Evolutionary conservation across 1,140 invertebrate species (phyloP).

Genomic region (Phocides pigmalion): DNA sequence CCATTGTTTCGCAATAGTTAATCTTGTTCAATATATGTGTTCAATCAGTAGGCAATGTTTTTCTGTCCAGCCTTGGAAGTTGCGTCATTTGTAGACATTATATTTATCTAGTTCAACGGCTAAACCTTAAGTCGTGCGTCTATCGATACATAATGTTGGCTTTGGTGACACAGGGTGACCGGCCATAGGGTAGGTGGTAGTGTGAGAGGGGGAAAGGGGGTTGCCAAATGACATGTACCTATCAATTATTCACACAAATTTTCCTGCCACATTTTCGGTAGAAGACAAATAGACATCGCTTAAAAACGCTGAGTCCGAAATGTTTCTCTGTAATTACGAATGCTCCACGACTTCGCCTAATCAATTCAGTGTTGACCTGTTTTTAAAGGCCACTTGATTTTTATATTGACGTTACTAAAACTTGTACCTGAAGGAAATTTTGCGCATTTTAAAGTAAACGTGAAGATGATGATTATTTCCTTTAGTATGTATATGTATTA

Average conservation of each 20-base stretch:
- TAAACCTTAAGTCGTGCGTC: slow-evolving; percentile 18
- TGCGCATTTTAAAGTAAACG: too few species aligned
- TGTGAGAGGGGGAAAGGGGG: slow-evolving; percentile 58
- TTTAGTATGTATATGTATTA: too few species aligned
- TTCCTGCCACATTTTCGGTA: slow-evolving; percentile 78
- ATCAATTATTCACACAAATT: slow-evolving; percentile 81
- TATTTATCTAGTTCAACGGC: slow-evolving; percentile 10
- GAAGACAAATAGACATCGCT: slow-evolving; percentile 70
- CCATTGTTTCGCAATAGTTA: too few species aligned
- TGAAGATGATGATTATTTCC: too few species aligned
- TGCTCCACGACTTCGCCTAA: slow-evolving; percentile 31
- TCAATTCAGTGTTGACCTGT: slow-evolving; percentile 34
- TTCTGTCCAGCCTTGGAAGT: not conserved
- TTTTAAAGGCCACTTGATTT: slow-evolving; percentile 33
- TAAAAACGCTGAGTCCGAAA: slow-evolving; percentile 56
- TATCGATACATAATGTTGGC: slow-evolving; percentile 38
- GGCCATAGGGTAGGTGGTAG: slow-evolving; percentile 47
- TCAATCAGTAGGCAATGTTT: slow-evolving; percentile 22
- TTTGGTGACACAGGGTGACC: slow-evolving; percentile 50
- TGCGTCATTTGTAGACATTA: slow-evolving; percentile 13
- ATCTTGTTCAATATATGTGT: slow-evolving; percentile 9
- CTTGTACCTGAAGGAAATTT: too few species aligned
- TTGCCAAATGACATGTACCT: slow-evolving; percentile 80
- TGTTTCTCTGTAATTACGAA: slow-evolving; percentile 60
- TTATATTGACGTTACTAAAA: slow-evolving; percentile 9